phyloP scores from a whole-genome alignment of 2,113 vertebrate genomes.

The Panthera uncia region DNA sequence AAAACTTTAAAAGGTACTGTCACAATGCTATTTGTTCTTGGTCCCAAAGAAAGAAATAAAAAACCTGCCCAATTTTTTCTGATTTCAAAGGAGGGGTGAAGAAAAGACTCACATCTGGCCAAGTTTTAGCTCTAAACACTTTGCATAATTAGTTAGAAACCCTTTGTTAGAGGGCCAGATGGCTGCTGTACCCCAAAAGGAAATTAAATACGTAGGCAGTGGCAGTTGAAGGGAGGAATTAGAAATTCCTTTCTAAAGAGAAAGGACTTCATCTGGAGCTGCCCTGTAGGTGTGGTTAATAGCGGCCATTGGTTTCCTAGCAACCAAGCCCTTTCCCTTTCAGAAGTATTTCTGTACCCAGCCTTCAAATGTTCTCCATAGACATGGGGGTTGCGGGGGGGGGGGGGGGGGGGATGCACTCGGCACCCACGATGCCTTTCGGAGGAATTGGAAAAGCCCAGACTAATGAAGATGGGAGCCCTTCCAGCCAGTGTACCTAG shows the following conservation, averaged over 20 bases:
- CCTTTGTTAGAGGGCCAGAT: conserved; percentile 74
- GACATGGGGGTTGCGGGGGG: background rate
- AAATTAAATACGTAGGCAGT: conserved; percentile 70
- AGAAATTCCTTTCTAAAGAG: conserved; percentile 68
- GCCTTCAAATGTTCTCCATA: conserved; percentile 5
- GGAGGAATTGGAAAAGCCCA: background rate
- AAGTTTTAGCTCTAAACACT: conserved; percentile 68
- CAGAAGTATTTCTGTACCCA: background rate
- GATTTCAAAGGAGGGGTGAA: conserved; percentile 47
- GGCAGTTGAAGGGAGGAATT: conserved; percentile 60
- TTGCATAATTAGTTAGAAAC: conserved; percentile 75
- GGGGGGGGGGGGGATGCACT: background rate
- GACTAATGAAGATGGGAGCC: background rate
- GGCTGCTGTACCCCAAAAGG: conserved; percentile 65
- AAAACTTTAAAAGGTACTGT: background rate
- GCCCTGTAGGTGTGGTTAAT: conserved; percentile 72
- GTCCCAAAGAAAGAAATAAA: background rate
- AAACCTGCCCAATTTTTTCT: conserved; percentile 17
- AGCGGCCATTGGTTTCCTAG: conserved; percentile 66
- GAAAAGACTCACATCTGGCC: conserved; percentile 66
- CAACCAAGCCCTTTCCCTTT: conserved; percentile 63
- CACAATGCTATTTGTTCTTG: conserved; percentile 18
- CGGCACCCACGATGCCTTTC: conserved; percentile 1
- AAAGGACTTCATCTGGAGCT: conserved; percentile 65
- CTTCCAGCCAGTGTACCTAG: background rate